phyloP scores from a whole-genome alignment of 2,888 invertebrate genomes.

The Hecatera dysodea region DNA sequence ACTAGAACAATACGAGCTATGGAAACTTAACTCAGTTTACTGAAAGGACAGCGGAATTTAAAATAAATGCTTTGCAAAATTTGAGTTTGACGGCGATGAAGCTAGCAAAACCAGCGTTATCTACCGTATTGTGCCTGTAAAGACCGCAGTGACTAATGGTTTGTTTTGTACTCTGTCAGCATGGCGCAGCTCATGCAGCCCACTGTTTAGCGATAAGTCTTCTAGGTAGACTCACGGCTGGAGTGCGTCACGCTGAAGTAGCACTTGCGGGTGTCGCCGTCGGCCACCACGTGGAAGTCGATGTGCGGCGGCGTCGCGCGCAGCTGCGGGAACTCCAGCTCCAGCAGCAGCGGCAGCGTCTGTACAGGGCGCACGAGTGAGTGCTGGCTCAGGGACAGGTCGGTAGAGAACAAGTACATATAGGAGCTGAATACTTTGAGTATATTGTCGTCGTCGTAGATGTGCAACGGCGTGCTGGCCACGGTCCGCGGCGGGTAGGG shows the following conservation, averaged over 20 bases:
- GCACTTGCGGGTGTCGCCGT: conserved; percentile 77
- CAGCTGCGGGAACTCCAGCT: conserved; percentile 77
- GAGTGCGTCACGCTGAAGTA: conserved; percentile 81
- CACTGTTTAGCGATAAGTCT: background rate
- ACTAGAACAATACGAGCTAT: too few species aligned
- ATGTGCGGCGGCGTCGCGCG: conserved; percentile 70
- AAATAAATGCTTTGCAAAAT: background rate
- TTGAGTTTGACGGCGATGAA: background rate
- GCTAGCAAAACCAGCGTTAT: background rate
- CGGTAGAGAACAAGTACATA: background rate
- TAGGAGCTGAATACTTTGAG: conserved; percentile 57
- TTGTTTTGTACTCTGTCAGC: background rate
- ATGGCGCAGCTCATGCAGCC: background rate
- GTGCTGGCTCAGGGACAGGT: background rate
- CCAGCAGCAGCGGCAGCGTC: conserved; percentile 75
- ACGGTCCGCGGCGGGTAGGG: conserved; percentile 14
- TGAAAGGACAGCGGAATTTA: too few species aligned
- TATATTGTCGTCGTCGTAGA: conserved; percentile 71
- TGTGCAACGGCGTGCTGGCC: conserved; percentile 64
- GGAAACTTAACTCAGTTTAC: too few species aligned
- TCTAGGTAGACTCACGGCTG: conserved; percentile 74
- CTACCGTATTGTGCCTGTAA: background rate
- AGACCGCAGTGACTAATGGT: background rate
- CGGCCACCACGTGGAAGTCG: conserved; percentile 79
- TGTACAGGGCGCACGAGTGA: conserved; percentile 45